These are phyloP conservation scores for Patella caerulea DNA, from an alignment of 2,888 invertebrate species.

Conservation along the genomic window DNA sequence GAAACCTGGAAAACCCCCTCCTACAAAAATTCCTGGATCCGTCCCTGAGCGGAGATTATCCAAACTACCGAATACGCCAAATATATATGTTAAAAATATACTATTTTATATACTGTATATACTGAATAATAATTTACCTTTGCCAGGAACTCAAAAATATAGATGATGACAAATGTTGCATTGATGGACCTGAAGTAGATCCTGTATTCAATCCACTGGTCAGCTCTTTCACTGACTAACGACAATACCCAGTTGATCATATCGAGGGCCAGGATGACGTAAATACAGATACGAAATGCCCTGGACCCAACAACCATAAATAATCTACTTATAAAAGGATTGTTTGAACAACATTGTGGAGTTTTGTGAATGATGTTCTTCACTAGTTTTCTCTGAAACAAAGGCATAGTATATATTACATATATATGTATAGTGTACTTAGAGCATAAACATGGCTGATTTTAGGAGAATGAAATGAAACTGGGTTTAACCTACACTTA, in stretches of 20 bases:
- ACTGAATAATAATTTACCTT: neutral
- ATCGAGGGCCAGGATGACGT: neutral
- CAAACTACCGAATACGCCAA: too few relatives aligned
- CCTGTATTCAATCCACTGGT: neutral
- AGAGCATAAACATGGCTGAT: too few relatives aligned
- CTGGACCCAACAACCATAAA: neutral
- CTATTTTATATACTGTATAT: too few relatives aligned
- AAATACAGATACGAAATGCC: neutral
- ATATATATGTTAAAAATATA: too few relatives aligned
- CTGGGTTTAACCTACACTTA: too few relatives aligned
- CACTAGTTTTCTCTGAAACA: conserved; percentile 45
- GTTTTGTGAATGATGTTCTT: conserved; percentile 38
- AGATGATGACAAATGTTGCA: neutral
- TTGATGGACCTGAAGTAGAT: neutral
- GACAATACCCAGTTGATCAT: neutral
- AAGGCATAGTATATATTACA: neutral
- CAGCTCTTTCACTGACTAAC: neutral
- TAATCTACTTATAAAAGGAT: neutral
- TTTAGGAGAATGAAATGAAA: too few relatives aligned
- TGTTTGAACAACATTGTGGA: neutral
- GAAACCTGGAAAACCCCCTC: too few relatives aligned
- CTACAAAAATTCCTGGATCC: too few relatives aligned
- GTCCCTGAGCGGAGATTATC: too few relatives aligned
- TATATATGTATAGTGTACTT: too few relatives aligned
- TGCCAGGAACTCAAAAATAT: neutral